Evolutionary conservation across 2,797 vertebrate genomes (phyloP), one percentile per base, ranked within the genome.

Genomic region (Spatula versicolor): DNA sequence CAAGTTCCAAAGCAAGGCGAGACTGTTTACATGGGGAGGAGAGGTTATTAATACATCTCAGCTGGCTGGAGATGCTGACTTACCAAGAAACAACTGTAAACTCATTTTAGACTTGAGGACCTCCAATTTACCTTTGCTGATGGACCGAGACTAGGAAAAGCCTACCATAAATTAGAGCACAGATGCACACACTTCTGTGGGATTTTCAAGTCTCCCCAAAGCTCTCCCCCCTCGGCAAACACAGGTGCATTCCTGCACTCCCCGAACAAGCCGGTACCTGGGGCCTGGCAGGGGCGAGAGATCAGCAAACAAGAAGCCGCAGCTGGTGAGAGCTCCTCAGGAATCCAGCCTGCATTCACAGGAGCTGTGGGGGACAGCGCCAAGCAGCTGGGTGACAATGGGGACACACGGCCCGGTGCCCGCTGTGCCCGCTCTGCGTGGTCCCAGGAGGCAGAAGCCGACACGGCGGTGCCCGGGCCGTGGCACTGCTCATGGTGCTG

Each of bases 71-170:
- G 86, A 56, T 35, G 78, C 83, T 74, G 91, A 86, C 78, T 66
- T 62, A 79, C 88, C 92, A 81, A 59, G 68, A 83, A 87, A 59
- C 28, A 19, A 64, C 69, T 50, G 54, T 3, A 67, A 88, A 56
- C 69, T 93, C 90, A 83, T 72, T 93, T 87, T 15, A 66, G 90
- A 66, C 62, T 78, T 72, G n/a, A 91, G 62, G 79, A 86, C 93
- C 78, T 95, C 89, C 81, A 91, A 67, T 60, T 83, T 87, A 7
- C 84, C 64, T 71, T 75, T 50, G 33, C 0, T 77, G 87, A 83
- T n/a, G 23, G 72, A 85, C 69, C 0, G 1, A 87, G 82, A 67
- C 52, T 26, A 74, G 66, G 75, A 78, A 69, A 93, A 94, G 52
- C 17, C 23, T 39, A 39, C 62, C 45, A 54, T 60, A 75, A 86